These are phyloP conservation scores for Pangasianodon hypophthalmus DNA, from an alignment of 2,113 vertebrate species.

Conservation along the genomic window DNA sequence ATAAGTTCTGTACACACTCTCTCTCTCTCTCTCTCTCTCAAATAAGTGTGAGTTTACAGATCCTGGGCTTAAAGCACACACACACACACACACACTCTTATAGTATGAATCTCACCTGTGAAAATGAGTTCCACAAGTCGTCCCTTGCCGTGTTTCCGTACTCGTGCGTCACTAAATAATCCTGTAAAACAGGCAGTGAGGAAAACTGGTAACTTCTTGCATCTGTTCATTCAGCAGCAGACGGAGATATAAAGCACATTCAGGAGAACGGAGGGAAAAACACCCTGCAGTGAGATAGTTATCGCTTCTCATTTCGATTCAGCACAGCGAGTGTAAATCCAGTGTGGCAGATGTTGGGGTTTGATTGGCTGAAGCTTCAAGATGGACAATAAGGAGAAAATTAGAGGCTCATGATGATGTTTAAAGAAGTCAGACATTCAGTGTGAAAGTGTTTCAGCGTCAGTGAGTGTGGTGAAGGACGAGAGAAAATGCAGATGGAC, in stretches of 20 bases:
- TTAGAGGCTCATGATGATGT: background rate
- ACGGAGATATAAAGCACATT: background rate
- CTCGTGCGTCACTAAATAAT: conserved; percentile 22
- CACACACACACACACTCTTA: background rate
- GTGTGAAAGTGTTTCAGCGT: background rate
- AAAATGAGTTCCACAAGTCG: conserved; percentile 23
- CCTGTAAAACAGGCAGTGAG: conserved; percentile 8
- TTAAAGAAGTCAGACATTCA: background rate
- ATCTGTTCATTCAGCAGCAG: background rate
- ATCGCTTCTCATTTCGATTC: background rate
- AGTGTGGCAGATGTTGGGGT: background rate
- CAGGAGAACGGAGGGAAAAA: background rate
- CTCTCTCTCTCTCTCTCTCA: conserved; percentile 57
- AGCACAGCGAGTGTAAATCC: background rate
- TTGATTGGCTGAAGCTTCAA: conserved; percentile 6
- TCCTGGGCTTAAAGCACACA: background rate
- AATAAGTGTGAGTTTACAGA: background rate
- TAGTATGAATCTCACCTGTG: conserved; percentile 19
- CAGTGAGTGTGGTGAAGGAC: background rate
- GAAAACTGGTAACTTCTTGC: background rate
- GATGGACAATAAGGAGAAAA: background rate
- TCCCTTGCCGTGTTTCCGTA: conserved; percentile 12
- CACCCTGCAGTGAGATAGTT: background rate
- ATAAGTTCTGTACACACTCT: background rate
- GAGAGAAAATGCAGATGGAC: background rate